Conservation (phyloP, 2,888 invertebrate genomes). For the Polyommatus iphigenia region DNA sequence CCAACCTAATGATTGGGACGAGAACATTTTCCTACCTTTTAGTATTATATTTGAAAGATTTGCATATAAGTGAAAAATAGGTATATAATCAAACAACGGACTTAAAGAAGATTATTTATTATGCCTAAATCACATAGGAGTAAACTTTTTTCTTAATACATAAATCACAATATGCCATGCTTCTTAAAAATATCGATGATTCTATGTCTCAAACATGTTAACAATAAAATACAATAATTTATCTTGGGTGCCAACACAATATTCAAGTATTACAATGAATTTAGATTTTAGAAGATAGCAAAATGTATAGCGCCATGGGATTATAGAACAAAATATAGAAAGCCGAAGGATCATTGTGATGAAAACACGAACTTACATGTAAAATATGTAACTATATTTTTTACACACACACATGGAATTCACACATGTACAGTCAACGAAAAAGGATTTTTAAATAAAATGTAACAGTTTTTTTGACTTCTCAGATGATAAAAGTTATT, state of each 20-base stretch:
- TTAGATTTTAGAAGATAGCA: not conserved
- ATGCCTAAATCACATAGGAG: not conserved
- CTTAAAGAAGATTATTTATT: not conserved
- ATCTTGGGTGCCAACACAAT: not conserved
- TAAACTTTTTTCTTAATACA: not conserved
- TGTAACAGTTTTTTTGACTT: too few relatives aligned
- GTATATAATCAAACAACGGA: not conserved
- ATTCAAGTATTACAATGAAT: not conserved
- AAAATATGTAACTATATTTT: too few relatives aligned
- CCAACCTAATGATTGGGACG: too few relatives aligned
- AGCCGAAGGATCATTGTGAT: too few relatives aligned
- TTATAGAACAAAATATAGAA: not conserved
- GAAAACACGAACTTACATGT: too few relatives aligned
- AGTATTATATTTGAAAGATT: too few relatives aligned
- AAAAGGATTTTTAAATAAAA: too few relatives aligned
- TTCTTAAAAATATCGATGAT: not conserved
- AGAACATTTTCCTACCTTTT: too few relatives aligned
- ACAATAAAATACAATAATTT: not conserved
- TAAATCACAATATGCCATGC: conserved; percentile 5
- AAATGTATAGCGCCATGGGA: not conserved
- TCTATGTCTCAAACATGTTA: not conserved
- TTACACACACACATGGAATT: too few relatives aligned
- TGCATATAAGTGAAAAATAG: not conserved
- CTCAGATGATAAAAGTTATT: too few relatives aligned
- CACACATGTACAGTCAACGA: too few relatives aligned